Conservation (phyloP, 2,797 vertebrate species). For the Atherinosoma microstoma region DNA sequence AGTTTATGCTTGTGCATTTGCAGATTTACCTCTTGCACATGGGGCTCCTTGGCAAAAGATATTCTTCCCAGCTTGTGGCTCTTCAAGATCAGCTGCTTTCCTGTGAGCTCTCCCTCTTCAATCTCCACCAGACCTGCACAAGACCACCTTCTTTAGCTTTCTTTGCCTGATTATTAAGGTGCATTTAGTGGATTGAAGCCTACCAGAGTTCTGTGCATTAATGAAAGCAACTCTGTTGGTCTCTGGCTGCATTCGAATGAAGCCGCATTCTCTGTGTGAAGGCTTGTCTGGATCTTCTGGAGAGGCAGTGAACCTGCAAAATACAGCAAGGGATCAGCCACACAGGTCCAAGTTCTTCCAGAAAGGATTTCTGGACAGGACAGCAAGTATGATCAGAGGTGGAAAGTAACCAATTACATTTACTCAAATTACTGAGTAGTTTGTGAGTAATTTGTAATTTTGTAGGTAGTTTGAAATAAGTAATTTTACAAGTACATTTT, state of each 20-base stretch:
- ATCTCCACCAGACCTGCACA: slow-evolving; percentile 93
- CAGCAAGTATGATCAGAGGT: too few species aligned
- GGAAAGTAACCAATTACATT: too few species aligned
- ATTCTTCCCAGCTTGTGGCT: slow-evolving; percentile 89
- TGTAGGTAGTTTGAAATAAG: too few species aligned
- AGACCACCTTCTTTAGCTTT: neutral
- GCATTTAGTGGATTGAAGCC: neutral
- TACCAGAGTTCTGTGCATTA: slow-evolving; percentile 96
- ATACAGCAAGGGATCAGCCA: slow-evolving; percentile 5
- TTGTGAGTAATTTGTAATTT: too few species aligned
- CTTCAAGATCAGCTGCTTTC: slow-evolving; percentile 88
- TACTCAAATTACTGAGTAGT: too few species aligned
- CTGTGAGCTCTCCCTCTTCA: slow-evolving; percentile 93
- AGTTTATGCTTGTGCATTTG: neutral
- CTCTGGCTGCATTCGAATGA: slow-evolving; percentile 92
- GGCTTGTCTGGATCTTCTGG: slow-evolving; percentile 91
- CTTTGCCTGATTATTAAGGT: too few species aligned
- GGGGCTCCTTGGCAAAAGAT: slow-evolving; percentile 92
- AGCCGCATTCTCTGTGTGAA: slow-evolving; percentile 93
- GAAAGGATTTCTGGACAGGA: too few species aligned
- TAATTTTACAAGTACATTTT: too few species aligned
- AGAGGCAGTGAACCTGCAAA: slow-evolving; percentile 91
- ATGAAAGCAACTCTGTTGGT: slow-evolving; percentile 95
- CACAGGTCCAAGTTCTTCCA: slow-evolving; percentile 71
- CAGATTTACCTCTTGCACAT: slow-evolving; percentile 71